Percentiles rank a stretch among this genome's conserved stretches.
phyloP scores from a whole-genome alignment of 1,140 invertebrate species.

The Armadillidium nasatum region DNA sequence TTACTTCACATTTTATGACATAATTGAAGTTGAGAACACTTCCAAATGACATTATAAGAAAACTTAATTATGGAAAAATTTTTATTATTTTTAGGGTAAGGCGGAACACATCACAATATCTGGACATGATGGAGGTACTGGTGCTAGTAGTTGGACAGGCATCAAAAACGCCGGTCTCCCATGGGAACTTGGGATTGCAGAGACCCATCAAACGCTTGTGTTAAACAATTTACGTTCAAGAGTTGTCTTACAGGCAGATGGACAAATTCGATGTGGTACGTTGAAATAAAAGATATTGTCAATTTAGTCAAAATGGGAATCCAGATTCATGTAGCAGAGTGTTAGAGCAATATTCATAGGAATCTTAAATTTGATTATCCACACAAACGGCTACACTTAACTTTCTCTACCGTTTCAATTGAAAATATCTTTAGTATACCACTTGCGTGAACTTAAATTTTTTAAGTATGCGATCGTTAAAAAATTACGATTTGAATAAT shows the following conservation, averaged over 20 bases:
- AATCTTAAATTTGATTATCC: no score
- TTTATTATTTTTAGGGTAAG: slow-evolving; percentile 66
- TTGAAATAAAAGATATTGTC: neutral
- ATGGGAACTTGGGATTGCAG: slow-evolving; percentile 95
- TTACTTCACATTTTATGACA: no score
- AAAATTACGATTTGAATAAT: no score
- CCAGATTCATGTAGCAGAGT: neutral
- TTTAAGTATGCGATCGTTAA: no score
- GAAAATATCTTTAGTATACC: no score
- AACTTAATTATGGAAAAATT: neutral
- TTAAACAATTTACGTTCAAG: slow-evolving; percentile 92
- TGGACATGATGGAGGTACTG: slow-evolving; percentile 97
- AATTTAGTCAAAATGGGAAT: neutral
- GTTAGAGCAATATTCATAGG: no score
- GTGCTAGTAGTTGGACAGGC: slow-evolving; percentile 94
- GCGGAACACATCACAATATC: slow-evolving; percentile 98
- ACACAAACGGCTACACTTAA: no score
- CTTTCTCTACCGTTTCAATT: no score
- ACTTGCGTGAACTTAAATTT: no score
- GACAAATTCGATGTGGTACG: slow-evolving; percentile 75
- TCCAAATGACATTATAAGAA: no score
- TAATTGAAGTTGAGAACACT: no score
- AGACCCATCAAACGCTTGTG: slow-evolving; percentile 92
- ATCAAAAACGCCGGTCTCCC: slow-evolving; percentile 62
- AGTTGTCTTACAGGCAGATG: slow-evolving; percentile 91